phyloP scores from a whole-genome alignment of 2,113 vertebrate species.

The Nanorana parkeri region DNA sequence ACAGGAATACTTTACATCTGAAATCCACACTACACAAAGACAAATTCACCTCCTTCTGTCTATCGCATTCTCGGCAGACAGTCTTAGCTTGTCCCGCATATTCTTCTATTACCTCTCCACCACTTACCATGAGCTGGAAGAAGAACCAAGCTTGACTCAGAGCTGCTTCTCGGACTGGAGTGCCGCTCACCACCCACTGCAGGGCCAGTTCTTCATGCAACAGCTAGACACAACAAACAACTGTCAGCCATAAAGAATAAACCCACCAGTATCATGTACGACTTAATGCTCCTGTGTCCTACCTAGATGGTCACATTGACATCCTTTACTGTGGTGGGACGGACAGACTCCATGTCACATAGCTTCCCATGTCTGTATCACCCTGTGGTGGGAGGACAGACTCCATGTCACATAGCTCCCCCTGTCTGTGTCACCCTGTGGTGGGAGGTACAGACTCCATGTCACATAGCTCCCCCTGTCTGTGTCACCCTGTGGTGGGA shows the following conservation, averaged over 20 bases:
- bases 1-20: too few relatives aligned
- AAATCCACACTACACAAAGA: too few relatives aligned
- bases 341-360: not conserved
- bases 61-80: too few relatives aligned
- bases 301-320: not conserved
- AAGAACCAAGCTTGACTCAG: conserved; percentile 91
- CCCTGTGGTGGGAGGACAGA: not conserved
- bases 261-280: not conserved
- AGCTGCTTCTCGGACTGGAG: conserved; percentile 78
- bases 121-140: conserved; percentile 87
- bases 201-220: conserved; percentile 88
- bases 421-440: not conserved
- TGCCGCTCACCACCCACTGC: conserved; percentile 90
- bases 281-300: not conserved
- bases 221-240: conserved; percentile 68
- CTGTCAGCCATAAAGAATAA: not conserved
- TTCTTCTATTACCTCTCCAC: too few relatives aligned
- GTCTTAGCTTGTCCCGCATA: too few relatives aligned
- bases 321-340: not conserved
- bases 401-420: not conserved
- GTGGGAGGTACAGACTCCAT: not conserved
- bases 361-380: too few relatives aligned
- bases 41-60: too few relatives aligned
- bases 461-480: not conserved
- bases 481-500: not conserved